Base-by-base conservation (phyloP, 2,888 invertebrate species). In the Eristalis pertinax region DNA sequence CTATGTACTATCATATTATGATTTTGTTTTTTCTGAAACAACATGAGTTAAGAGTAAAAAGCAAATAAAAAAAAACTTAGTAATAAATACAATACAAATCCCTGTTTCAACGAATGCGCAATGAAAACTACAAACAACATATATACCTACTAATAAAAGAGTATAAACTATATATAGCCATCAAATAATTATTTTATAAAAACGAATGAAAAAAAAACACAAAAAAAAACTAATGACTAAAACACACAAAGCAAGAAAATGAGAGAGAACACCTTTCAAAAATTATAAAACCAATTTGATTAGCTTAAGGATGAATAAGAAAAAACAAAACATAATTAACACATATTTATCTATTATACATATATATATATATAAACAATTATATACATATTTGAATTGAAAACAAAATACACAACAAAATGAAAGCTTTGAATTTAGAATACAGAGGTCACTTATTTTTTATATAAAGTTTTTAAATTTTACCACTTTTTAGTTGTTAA, bases 51-150 rank as follows among this genome's bases (percentile, higher is more conserved):
- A n/a, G n/a, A n/a, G n/a, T n/a, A n/a, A 64, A 65, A 50, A 72
- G 2, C 60, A 79, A 67, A 70, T 60, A 29, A 76, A 10, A 29
- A 76, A 10, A 38, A 24, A 8, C 50, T 26, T 67, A 78, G 63
- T 58, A 70, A 74, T 87, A 75, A 63, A 75, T 76, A 83, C 69
- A 87, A 87, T 80, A 84, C 88, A 88, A 88, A 88, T 77, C 88
- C 88, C 88, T 84, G 84, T 88, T 88, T 88, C 88, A 88, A 88
- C 88, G 88, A 88, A 88, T 77, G 88, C 88, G 88, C 88, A 88
- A 88, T 87, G 87, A 83, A 87, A 87, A 87, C 79, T 87, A 87
- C 87, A 83, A 87, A 87, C 79, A 87, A 87, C 84, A 84, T 87
- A 87, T 84, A 84, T 87, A 87, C 87, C 87, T 87, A 86, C 60